Conservation (phyloP, 2,888 invertebrate species). For the Pyrocoelia pectoralis region DNA sequence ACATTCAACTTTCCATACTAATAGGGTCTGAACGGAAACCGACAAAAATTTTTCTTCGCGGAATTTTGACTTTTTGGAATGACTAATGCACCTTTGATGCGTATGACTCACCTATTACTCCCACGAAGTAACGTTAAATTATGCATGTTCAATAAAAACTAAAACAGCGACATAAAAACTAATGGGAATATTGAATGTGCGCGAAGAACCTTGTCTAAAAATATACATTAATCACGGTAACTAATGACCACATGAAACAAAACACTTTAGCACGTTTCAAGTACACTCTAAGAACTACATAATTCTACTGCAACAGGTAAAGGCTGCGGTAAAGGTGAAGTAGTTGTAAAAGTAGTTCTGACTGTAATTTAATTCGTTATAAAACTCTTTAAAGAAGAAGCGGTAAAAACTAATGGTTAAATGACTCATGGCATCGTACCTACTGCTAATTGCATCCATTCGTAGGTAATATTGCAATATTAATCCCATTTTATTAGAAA, state of each 20-base stretch:
- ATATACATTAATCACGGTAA: not conserved
- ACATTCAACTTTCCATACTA: too few species aligned
- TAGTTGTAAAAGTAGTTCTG: conserved; percentile 16
- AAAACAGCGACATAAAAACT: not conserved
- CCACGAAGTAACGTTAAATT: not conserved
- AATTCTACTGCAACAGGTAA: not conserved
- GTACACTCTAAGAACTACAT: not conserved
- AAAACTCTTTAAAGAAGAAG: not conserved
- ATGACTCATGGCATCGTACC: too few species aligned
- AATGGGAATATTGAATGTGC: not conserved
- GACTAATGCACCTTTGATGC: not conserved
- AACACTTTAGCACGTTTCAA: not conserved
- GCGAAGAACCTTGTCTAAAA: conserved; percentile 1
- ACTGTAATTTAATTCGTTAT: conserved; percentile 14
- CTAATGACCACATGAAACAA: conserved; percentile 1
- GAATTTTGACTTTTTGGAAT: not conserved
- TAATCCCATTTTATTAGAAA: too few species aligned
- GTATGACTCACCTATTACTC: conserved; percentile 8
- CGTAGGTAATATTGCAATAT: too few species aligned
- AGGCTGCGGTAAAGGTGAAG: conserved; percentile 28
- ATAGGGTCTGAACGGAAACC: not conserved
- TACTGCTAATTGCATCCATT: too few species aligned
- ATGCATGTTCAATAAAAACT: not conserved
- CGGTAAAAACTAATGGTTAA: not conserved
- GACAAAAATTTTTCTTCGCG: not conserved